Evolutionary conservation across 2,888 invertebrate genomes (phyloP), one percentile per base, ranked within the genome.

Genomic region (Boloria selene): DNA sequence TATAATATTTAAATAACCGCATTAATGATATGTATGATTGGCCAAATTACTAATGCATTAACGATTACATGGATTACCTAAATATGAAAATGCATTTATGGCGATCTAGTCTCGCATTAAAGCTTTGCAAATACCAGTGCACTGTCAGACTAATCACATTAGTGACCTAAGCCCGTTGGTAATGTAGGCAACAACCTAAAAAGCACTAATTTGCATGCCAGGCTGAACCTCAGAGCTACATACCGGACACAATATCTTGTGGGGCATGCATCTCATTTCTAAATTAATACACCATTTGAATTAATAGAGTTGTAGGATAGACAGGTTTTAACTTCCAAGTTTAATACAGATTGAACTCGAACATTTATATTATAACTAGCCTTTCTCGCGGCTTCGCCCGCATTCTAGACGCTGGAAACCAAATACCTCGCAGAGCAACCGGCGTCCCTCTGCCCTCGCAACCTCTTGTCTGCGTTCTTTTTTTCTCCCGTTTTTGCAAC

Each of bases 121-220:
- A 86, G 82, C 85, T 79, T 79, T 73, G 79, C 83, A 83, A 84
- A 84, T 83, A 81, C 79, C 77, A 79, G 77, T 79, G 76, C 77
- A 77, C 76, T 77, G 78, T 81, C 81, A 82, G 84, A 82, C 85
- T 89, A 89, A 89, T 88, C 87, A 86, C 82, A 86, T 90, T 87
- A 90, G 84, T 78, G 74, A 75, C 80, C 78, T 77, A 79, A 72
- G 82, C 76, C 81, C 82, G 83, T 83, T 84, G 83, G 86, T 85
- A 87, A 83, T 82, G 78, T 78, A 72, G 77, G 80, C 80, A 82
- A 81, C 81, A 78, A 79, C 77, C 83, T 81, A 79, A 84, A 85
- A 86, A 82, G 81, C 85, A 77, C 74, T 80, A 81, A 83, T 84
- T 82, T 80, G 80, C 82, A 79, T 80, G 78, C 76, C 79, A 77